phyloP scores from a whole-genome alignment of 2,888 invertebrate genomes.

The Drosophila prostipennis region DNA sequence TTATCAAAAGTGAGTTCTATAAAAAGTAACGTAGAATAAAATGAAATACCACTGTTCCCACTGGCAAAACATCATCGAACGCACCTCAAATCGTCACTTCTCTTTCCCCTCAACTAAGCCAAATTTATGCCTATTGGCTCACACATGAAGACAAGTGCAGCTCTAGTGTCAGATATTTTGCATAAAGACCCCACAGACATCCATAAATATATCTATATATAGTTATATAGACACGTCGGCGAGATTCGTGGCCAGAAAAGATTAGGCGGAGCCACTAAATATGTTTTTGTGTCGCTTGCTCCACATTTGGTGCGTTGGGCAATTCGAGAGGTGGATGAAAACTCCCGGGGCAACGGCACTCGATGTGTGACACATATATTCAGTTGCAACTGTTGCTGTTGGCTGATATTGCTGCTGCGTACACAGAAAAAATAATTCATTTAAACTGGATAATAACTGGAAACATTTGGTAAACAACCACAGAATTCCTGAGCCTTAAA shows the following conservation, averaged over 20 bases:
- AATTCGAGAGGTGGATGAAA: slow-evolving; percentile 38
- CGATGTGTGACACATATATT: slow-evolving; percentile 61
- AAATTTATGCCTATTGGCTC: slow-evolving; percentile 61
- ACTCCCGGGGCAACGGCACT: slow-evolving; percentile 47
- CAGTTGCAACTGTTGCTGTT: slow-evolving; percentile 6
- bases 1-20: no score
- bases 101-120: slow-evolving; percentile 23
- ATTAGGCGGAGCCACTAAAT: slow-evolving; percentile 57
- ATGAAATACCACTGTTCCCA: slow-evolving; percentile 35
- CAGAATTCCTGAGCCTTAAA: no score
- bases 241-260: slow-evolving; percentile 22
- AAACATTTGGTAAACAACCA: no score
- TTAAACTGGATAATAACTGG: no score
- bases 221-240: slow-evolving; percentile 10
- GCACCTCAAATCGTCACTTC: slow-evolving; percentile 57
- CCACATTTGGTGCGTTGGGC: slow-evolving; percentile 65
- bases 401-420: slow-evolving; percentile 3
- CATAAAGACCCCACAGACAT: slow-evolving; percentile 59
- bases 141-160: slow-evolving; percentile 48
- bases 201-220: slow-evolving; percentile 4
- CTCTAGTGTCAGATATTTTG: slow-evolving; percentile 51
- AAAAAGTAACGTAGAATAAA: no score
- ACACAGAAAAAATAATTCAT: neutral
- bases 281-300: slow-evolving; percentile 50
- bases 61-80: slow-evolving; percentile 24